Evolutionary conservation across 1,140 invertebrate genomes (phyloP).

Genomic region (Aphaenogaster ashmeadi): DNA sequence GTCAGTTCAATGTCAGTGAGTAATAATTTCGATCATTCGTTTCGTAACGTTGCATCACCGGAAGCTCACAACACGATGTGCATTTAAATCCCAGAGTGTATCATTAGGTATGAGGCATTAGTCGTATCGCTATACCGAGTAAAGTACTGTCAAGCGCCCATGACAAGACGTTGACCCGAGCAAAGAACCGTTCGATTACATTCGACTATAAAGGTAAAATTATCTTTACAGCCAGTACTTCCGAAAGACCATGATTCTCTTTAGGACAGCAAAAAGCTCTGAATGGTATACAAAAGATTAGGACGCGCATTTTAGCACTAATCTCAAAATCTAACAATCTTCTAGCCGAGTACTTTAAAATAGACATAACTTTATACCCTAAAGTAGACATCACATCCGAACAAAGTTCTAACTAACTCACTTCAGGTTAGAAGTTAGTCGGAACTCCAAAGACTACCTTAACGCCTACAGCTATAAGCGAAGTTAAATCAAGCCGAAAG

Average conservation of each 20-base stretch:
- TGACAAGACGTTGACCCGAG: slow-evolving; percentile 49
- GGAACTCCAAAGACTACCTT: neutral
- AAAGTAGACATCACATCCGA: neutral
- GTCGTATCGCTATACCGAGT: slow-evolving; percentile 16
- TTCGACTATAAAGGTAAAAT: slow-evolving; percentile 30
- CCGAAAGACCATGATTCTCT: neutral
- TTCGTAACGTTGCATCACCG: slow-evolving; percentile 40
- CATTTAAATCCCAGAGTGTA: slow-evolving; percentile 24
- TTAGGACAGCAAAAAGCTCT: neutral
- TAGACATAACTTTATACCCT: too few species aligned
- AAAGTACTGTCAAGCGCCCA: slow-evolving; percentile 12
- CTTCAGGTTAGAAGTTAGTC: neutral
- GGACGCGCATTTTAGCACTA: neutral
- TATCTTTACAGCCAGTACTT: neutral
- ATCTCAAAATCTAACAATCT: neutral
- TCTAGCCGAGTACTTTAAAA: neutral
- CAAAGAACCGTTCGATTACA: slow-evolving; percentile 56
- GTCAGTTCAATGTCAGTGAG: slow-evolving; percentile 5
- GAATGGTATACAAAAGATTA: neutral
- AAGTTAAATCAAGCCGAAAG: slow-evolving; percentile 2
- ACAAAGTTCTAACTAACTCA: neutral
- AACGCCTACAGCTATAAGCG: neutral
- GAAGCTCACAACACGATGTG: slow-evolving; percentile 15
- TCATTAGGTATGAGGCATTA: slow-evolving; percentile 34
- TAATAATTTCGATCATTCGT: slow-evolving; percentile 12